Evolutionary conservation across 2,888 invertebrate genomes (phyloP).

Genomic region (Limenitis camilla): DNA sequence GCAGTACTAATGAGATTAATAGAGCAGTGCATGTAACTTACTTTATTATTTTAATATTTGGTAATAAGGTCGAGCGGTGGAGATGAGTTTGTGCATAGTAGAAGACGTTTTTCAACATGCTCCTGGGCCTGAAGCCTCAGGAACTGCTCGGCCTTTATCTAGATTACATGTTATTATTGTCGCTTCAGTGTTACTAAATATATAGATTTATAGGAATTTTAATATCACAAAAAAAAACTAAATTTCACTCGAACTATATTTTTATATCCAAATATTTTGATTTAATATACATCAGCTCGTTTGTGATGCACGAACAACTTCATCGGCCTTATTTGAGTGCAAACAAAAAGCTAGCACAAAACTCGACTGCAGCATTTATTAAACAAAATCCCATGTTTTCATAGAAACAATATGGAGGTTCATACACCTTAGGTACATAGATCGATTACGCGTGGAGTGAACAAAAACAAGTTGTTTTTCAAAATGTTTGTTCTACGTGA

Average conservation of each 20-base stretch:
- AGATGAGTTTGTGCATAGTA: too few species aligned
- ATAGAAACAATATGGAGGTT: background rate
- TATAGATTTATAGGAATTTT: too few species aligned
- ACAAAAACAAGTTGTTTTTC: constrained; percentile 11
- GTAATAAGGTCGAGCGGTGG: too few species aligned
- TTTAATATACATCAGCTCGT: background rate
- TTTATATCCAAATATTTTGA: background rate
- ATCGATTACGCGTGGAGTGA: constrained; percentile 9
- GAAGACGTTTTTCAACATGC: too few species aligned
- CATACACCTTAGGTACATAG: background rate
- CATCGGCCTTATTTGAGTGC: constrained; percentile 7
- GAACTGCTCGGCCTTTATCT: too few species aligned
- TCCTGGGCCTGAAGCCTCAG: too few species aligned
- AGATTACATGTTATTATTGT: too few species aligned
- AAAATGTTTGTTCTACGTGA: constrained; percentile 6
- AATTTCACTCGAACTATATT: background rate
- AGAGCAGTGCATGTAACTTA: too few species aligned
- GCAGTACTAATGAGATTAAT: too few species aligned
- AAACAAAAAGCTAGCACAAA: constrained; percentile 10
- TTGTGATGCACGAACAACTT: constrained; percentile 1
- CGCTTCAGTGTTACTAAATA: too few species aligned
- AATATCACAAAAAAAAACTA: too few species aligned
- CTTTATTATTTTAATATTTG: too few species aligned
- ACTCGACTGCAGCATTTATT: constrained; percentile 3
- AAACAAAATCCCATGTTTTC: constrained; percentile 4